Evolutionary conservation across 1,140 invertebrate genomes (phyloP), one percentile per base, ranked within the genome.

Genomic region (Calephelis nemesis): DNA sequence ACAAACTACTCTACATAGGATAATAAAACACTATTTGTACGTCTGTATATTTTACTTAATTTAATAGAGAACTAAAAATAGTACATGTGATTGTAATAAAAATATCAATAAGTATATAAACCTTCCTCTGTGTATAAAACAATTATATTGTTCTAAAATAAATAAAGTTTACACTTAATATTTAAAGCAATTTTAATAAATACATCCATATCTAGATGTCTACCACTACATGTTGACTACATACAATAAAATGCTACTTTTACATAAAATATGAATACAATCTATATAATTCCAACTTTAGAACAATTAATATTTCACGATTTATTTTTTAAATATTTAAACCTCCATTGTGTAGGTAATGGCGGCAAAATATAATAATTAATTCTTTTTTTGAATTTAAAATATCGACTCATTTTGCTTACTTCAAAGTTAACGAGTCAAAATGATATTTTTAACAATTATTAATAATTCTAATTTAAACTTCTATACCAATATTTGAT

Each of bases 41-140:
- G 54, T 58, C 54, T 58, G 54, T 58, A 58, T 30, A 58, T 6
- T 58, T 58, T 58, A 30, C 54, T 58, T 58, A 39, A 58, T 54
- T 30, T 19, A 30, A 19, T 58, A 58, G 19, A 58, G 10, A 39
- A 58, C 54, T 30, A 58, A 58, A 54, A 58, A 58, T 58, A 58
- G 54, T 58, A 39, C 12, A 39, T 39, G 11, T 58, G 6, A 58
- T 58, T 58, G 15, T 58, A 58, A 58, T 58, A 58, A 58, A 58
- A 58, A 58, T 58, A 58, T 58, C 15, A 58, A 58, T 45, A 45
- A 45, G 42, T 58, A 39, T 58, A 58, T 58, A 58, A 58, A 58
- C 54, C 54, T 58, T 58, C 54, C 54, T 58, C 54, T 58, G 54
- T 58, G 30, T 30, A 58, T 39, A 58, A 58, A 58, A 58, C 30